Evolutionary conservation across 1,140 invertebrate species (phyloP).

Genomic region (Proctacanthus coquilletti): DNA sequence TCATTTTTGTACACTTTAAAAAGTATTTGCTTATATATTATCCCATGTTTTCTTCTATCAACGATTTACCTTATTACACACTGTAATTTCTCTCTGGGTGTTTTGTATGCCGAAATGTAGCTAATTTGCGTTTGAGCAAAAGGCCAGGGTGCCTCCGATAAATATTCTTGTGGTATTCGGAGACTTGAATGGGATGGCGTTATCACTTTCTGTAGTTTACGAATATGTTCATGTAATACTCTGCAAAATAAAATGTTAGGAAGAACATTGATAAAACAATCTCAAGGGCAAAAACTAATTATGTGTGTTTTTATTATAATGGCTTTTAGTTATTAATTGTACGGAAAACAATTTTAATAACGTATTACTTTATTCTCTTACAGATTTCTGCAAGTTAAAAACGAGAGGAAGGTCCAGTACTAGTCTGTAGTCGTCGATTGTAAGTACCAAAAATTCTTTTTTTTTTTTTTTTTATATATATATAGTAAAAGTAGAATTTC

Average conservation of each 20-base stretch:
- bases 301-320: background rate
- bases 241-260: constrained; percentile 30
- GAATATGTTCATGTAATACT: constrained; percentile 76
- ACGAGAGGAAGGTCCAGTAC: too few relatives aligned
- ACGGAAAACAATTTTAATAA: too few relatives aligned
- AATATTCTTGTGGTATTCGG: constrained; percentile 63
- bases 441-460: too few relatives aligned
- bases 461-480: too few relatives aligned
- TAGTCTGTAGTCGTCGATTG: too few relatives aligned
- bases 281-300: background rate
- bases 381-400: too few relatives aligned
- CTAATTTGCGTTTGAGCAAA: constrained; percentile 88
- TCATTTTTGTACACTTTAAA: too few relatives aligned
- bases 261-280: constrained; percentile 7
- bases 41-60: too few relatives aligned
- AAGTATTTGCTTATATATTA: too few relatives aligned
- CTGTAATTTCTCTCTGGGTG: constrained; percentile 84
- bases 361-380: too few relatives aligned
- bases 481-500: too few relatives aligned
- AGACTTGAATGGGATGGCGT: constrained; percentile 71
- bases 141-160: constrained; percentile 92
- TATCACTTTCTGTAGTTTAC: constrained; percentile 63
- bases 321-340: too few relatives aligned
- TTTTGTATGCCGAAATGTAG: constrained; percentile 86
- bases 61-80: constrained; percentile 35